phyloP scores from a whole-genome alignment of 2,888 invertebrate species.

The Ryuthela nishihirai region DNA sequence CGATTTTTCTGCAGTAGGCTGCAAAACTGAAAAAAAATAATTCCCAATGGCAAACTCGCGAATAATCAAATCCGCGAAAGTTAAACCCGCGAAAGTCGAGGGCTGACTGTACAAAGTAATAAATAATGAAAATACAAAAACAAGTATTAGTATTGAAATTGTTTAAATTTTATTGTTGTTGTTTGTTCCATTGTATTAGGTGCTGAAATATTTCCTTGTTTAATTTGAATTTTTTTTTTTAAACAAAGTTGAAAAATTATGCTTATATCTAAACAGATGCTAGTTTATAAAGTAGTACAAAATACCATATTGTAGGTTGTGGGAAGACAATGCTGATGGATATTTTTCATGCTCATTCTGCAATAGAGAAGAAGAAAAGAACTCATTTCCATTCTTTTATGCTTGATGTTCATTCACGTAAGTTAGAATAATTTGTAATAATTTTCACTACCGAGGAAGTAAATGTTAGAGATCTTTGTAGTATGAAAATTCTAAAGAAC shows the following conservation, averaged over 20 bases:
- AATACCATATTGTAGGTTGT: constrained; percentile 62
- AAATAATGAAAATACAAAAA: no score
- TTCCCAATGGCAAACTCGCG: no score
- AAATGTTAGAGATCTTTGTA: no score
- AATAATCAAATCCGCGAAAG: no score
- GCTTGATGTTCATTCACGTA: constrained; percentile 80
- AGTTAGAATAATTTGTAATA: constrained; percentile 36
- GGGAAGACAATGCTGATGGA: constrained; percentile 99
- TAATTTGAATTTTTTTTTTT: background rate
- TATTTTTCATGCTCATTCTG: constrained; percentile 79
- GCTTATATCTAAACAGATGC: background rate
- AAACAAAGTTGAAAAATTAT: background rate
- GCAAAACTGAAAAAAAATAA: no score
- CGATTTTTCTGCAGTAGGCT: no score
- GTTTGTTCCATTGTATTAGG: background rate
- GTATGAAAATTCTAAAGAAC: no score
- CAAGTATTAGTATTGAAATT: no score
- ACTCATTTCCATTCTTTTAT: constrained; percentile 98
- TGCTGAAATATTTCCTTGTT: background rate
- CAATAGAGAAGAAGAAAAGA: constrained; percentile 58
- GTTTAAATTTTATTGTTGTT: no score
- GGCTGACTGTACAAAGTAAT: no score
- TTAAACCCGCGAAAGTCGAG: no score
- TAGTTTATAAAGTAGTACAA: background rate
- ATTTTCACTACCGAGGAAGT: no score